A percentile compares a stretch with the other conserved stretches of the same genome.
Conservation (phyloP, 2,888 invertebrate genomes). For the Xestia xanthographa region DNA sequence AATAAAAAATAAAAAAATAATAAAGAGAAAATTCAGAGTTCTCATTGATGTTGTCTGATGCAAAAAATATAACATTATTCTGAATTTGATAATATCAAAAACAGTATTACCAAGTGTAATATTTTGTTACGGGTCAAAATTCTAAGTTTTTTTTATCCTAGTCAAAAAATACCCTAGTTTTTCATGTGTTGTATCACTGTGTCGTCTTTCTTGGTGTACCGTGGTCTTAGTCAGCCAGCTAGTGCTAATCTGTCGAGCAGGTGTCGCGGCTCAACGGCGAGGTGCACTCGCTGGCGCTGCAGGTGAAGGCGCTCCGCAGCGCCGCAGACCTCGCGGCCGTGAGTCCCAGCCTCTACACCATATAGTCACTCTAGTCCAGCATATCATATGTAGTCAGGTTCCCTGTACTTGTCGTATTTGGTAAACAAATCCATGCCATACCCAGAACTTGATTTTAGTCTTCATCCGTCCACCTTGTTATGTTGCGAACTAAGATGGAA, state of each 20-base stretch:
- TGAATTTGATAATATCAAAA: not conserved
- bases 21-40: not conserved
- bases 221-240: slow-evolving; percentile 44
- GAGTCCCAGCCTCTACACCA: slow-evolving; percentile 88
- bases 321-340: slow-evolving; percentile 80
- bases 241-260: slow-evolving; percentile 69
- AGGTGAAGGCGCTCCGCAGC: slow-evolving; percentile 88
- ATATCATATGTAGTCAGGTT: slow-evolving; percentile 14
- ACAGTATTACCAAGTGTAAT: not conserved
- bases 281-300: slow-evolving; percentile 93
- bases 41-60: not conserved
- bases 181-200: not conserved
- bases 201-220: not conserved
- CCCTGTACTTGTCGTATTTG: slow-evolving; percentile 14
- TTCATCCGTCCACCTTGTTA: not conserved
- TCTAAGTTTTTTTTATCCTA: not conserved
- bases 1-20: not conserved
- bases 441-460: not conserved
- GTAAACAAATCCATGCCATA: slow-evolving; percentile 26
- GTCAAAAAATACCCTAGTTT: not conserved
- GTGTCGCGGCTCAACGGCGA: slow-evolving; percentile 93
- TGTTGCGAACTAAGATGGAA: not conserved
- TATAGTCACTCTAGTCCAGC: slow-evolving; percentile 72
- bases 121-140: not conserved
- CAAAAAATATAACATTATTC: not conserved